phyloP scores from a whole-genome alignment of 2,888 invertebrate genomes.

The Siphlonurus alternatus region DNA sequence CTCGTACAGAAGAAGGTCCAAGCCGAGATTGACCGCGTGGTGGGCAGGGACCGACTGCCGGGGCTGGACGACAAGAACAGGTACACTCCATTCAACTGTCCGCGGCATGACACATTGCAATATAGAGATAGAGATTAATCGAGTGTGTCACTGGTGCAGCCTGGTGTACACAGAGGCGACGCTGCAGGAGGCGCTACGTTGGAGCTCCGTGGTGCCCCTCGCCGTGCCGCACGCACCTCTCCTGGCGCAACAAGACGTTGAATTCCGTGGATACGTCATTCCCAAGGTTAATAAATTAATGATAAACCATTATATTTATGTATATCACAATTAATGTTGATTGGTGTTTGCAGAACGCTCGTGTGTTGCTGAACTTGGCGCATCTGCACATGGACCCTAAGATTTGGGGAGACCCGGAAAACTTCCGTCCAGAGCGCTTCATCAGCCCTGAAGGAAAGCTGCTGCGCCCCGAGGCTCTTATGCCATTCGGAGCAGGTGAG shows the following conservation, averaged over 20 bases:
- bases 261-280: conserved; percentile 7
- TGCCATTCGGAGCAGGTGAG: conserved; percentile 50
- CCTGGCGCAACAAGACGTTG: background rate
- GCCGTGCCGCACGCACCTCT: conserved; percentile 13
- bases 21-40: conserved; percentile 17
- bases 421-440: conserved; percentile 47
- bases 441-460: conserved; percentile 35
- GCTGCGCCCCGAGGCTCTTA: conserved; percentile 35
- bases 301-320: background rate
- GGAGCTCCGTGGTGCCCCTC: conserved; percentile 13
- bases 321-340: background rate
- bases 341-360: conserved; percentile 30
- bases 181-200: conserved; percentile 17
- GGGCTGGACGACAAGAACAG: conserved; percentile 15
- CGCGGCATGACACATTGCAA: no score
- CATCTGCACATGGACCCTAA: conserved; percentile 37
- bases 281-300: conserved; percentile 8
- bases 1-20: conserved; percentile 16
- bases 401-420: conserved; percentile 41
- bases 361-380: conserved; percentile 33
- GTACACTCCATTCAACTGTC: conserved; percentile 5
- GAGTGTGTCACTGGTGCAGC: no score
- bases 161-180: conserved; percentile 18
- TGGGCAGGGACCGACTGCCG: conserved; percentile 17
- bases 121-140: no score